Percentiles rank a stretch among this genome's conserved stretches.
Conservation (phyloP, 2,888 invertebrate genomes). For the Fragum whitleyi region DNA sequence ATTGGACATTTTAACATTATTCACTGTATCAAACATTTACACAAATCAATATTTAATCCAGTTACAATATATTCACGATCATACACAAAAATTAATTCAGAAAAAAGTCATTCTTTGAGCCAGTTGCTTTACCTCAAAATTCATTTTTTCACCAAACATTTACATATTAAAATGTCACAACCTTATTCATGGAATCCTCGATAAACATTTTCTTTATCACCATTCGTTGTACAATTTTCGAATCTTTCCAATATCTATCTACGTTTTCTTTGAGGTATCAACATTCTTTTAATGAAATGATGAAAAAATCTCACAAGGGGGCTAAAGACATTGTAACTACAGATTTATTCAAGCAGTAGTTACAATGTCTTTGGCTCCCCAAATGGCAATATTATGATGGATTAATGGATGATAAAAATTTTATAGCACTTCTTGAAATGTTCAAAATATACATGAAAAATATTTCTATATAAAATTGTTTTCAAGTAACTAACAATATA, state of each 20-base stretch:
- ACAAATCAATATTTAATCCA: neutral
- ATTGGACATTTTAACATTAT: too few relatives aligned
- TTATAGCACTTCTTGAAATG: neutral
- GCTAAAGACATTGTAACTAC: too few relatives aligned
- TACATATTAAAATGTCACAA: constrained; percentile 1
- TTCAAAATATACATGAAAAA: neutral
- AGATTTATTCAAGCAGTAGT: too few relatives aligned
- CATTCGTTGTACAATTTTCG: constrained; percentile 16
- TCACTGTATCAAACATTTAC: neutral
- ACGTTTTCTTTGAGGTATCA: constrained; percentile 13
- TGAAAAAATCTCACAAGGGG: too few relatives aligned
- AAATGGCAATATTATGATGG: too few relatives aligned
- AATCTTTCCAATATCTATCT: neutral
- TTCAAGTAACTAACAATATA: neutral
- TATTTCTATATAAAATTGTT: neutral
- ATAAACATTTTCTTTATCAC: neutral
- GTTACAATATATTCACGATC: neutral
- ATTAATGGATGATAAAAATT: neutral
- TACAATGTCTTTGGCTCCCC: too few relatives aligned
- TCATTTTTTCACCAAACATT: neutral
- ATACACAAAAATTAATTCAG: neutral
- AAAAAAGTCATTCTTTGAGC: neutral
- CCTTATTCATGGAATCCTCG: constrained; percentile 6
- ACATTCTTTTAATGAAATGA: constrained; percentile 3
- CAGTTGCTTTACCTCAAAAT: neutral